These are phyloP conservation scores for Chamaedrilus cognettii DNA, from an alignment of 2,888 invertebrate species.

Conservation along the genomic window DNA sequence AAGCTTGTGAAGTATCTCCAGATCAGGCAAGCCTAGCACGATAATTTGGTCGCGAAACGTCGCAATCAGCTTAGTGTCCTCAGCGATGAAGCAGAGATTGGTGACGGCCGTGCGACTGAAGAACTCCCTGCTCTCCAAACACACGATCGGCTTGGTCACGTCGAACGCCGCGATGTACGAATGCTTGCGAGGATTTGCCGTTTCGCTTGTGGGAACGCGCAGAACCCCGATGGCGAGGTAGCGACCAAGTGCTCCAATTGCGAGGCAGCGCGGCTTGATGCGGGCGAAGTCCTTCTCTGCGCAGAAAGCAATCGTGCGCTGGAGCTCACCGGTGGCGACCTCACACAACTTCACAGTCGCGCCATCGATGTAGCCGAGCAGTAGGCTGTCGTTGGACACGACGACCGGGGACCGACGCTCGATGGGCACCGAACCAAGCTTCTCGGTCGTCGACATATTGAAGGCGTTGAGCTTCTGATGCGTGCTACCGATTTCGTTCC, in stretches of 20 bases:
- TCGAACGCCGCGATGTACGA: constrained; percentile 20
- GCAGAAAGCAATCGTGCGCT: neutral
- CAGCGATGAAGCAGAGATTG: constrained; percentile 21
- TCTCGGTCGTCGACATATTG: constrained; percentile 23
- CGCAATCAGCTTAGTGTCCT: constrained; percentile 26
- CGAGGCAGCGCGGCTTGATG: constrained; percentile 17
- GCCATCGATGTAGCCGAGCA: constrained; percentile 18
- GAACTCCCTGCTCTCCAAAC: neutral
- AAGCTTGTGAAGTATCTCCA: neutral
- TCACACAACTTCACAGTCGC: constrained; percentile 19
- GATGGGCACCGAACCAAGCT: constrained; percentile 15
- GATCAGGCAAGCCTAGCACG: constrained; percentile 13
- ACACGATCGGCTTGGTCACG: neutral
- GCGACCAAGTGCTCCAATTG: constrained; percentile 17
- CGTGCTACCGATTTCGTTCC: constrained; percentile 6
- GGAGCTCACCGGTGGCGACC: constrained; percentile 25
- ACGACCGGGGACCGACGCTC: constrained; percentile 19
- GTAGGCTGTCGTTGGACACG: constrained; percentile 16
- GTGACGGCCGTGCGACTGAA: constrained; percentile 19
- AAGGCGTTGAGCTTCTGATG: constrained; percentile 20
- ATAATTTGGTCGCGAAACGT: constrained; percentile 12
- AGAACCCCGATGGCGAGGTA: constrained; percentile 10
- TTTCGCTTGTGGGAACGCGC: constrained; percentile 17
- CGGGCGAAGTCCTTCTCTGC: constrained; percentile 17
- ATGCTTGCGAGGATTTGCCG: constrained; percentile 2